Evolutionary conservation across 2,888 invertebrate species (phyloP), one percentile per base, ranked within the genome.

Genomic region (Pandemis heparana): DNA sequence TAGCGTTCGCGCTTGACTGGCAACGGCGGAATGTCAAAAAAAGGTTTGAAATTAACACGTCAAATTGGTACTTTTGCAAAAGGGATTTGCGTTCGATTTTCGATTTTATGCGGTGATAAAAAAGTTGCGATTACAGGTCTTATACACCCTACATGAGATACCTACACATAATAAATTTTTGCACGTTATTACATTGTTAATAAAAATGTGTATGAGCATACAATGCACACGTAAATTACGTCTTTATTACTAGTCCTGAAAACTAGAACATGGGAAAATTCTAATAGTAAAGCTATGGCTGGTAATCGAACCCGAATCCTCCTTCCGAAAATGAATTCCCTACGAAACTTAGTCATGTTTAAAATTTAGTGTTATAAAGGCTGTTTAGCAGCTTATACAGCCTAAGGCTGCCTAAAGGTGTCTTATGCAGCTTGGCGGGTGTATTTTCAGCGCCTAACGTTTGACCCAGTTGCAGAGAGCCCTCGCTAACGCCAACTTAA

Each of bases 401-500:
- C 62, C 41, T 18, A 43, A 18, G 62, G 12, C 12, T 10, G 62
- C 12, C 41, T 43, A 62, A 43, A 38, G 43, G 62, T 41, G 12
- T 62, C 62, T 62, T 12, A 39, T 41, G 62, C 62, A 23, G 62
- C 62, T 41, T 43, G 62, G 18, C 43, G 7, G 60, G 9, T 38
- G 56, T 64, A 48, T 71, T 61, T 41, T 1, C 64, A 38, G 38
- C 51, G 38, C 41, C 7, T 23, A 77, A 75, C 79, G 78, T 66
- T 74, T 80, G 82, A 82, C 82, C 82, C 61, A 80, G 78, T 80
- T 82, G 60, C 69, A 23, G 16, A 67, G 70, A 14, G 60, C 65
- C 1, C 69, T 71, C 46, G 46, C 39, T 32, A 38, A n/a, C 65
- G 41, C 69, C 76, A 78, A 81, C 78, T 82, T 83, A 82, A 82